Evolutionary conservation across 2,113 vertebrate genomes (phyloP).

Genomic region (Phasianus colchicus): DNA sequence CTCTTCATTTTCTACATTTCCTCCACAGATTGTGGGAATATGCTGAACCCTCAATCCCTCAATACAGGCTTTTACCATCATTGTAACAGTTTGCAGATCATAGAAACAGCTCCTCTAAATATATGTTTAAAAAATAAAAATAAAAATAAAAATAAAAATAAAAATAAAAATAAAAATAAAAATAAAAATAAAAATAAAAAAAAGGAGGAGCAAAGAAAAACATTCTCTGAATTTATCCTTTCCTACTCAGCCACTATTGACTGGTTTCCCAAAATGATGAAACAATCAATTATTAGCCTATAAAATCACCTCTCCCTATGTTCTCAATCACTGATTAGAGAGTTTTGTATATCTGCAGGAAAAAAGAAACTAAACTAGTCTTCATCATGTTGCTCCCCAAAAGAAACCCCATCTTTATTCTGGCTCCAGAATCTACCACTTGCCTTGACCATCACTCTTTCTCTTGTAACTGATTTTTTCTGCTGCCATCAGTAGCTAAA

Average conservation of each 20-base stretch:
- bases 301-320: neutral
- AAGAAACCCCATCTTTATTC: neutral
- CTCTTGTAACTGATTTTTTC: neutral
- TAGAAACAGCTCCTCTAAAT: neutral
- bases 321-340: neutral
- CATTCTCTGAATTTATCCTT: neutral
- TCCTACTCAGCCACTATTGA: neutral
- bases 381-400: neutral
- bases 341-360: neutral
- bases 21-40: neutral
- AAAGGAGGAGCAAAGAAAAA: neutral
- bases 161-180: no score
- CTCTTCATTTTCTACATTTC: neutral
- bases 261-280: neutral
- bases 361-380: neutral
- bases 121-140: neutral
- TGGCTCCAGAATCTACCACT: neutral
- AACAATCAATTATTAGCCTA: neutral
- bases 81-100: neutral
- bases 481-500: neutral
- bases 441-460: neutral
- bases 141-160: neutral
- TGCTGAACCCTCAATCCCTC: neutral
- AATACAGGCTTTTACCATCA: neutral
- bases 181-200: neutral